phyloP scores from a whole-genome alignment of 2,113 vertebrate genomes.

The Damaliscus lunatus region DNA sequence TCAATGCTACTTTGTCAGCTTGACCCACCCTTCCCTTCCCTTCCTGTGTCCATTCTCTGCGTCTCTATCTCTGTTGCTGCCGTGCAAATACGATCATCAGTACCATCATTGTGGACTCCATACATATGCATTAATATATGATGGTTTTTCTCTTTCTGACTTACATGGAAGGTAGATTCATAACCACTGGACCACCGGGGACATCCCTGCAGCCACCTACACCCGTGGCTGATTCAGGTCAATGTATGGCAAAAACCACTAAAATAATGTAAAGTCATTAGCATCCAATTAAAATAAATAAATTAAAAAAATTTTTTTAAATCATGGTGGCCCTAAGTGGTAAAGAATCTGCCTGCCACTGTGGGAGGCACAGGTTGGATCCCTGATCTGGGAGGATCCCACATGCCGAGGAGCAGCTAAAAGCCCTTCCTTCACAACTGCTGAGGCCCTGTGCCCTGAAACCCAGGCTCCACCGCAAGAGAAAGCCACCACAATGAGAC shows the following conservation, averaged over 20 bases:
- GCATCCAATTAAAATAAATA: too few species aligned
- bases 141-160: not conserved
- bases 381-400: not conserved
- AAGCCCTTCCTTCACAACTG: not conserved
- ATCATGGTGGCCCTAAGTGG: not conserved
- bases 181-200: not conserved
- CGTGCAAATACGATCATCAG: not conserved
- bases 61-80: not conserved
- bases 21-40: not conserved
- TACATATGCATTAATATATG: not conserved
- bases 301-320: too few species aligned
- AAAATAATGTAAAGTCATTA: too few species aligned
- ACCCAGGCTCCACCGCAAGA: fast-evolving
- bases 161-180: not conserved
- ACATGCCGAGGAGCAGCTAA: fast-evolving
- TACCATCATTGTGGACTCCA: not conserved
- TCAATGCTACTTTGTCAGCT: not conserved
- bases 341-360: not conserved
- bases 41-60: not conserved
- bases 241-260: too few species aligned
- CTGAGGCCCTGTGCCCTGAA: not conserved
- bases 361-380: fast-evolving
- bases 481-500: not conserved
- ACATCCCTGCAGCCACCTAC: not conserved
- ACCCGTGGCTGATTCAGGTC: too few species aligned